Conservation (phyloP, 2,797 vertebrate species). For the Leuciscus waleckii region DNA sequence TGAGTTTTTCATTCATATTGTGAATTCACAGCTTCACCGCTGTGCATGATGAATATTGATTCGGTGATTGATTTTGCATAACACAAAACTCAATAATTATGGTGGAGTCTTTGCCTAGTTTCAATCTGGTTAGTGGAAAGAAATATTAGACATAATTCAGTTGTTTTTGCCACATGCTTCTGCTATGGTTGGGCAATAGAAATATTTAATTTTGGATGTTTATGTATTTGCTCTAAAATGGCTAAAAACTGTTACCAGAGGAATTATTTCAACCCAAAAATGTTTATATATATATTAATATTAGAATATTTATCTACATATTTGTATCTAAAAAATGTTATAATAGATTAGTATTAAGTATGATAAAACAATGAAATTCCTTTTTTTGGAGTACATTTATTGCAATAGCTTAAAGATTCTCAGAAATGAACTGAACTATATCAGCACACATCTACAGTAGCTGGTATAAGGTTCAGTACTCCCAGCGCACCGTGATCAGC, state of each 20-base stretch:
- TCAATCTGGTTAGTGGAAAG: neutral
- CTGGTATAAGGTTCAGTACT: neutral
- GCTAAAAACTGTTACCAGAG: no score
- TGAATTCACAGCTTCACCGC: constrained; percentile 32
- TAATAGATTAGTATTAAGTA: neutral
- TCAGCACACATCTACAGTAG: neutral
- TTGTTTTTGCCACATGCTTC: neutral
- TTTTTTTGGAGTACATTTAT: neutral
- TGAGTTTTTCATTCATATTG: constrained; percentile 56
- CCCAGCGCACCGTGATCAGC: neutral
- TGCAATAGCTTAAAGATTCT: neutral
- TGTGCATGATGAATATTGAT: constrained; percentile 32
- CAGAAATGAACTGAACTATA: neutral
- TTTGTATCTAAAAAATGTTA: no score
- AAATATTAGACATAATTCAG: neutral
- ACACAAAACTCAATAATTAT: neutral
- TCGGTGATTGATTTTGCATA: constrained; percentile 10
- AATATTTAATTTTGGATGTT: neutral
- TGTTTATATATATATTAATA: neutral
- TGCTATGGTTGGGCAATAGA: neutral
- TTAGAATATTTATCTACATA: neutral
- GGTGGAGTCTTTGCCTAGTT: neutral
- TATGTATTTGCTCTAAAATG: neutral
- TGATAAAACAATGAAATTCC: no score
- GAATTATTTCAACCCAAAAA: no score